A percentile compares a stretch with the other conserved stretches of the same genome.
Conservation (phyloP, 2,113 vertebrate species). For the Peromyscus californicus region DNA sequence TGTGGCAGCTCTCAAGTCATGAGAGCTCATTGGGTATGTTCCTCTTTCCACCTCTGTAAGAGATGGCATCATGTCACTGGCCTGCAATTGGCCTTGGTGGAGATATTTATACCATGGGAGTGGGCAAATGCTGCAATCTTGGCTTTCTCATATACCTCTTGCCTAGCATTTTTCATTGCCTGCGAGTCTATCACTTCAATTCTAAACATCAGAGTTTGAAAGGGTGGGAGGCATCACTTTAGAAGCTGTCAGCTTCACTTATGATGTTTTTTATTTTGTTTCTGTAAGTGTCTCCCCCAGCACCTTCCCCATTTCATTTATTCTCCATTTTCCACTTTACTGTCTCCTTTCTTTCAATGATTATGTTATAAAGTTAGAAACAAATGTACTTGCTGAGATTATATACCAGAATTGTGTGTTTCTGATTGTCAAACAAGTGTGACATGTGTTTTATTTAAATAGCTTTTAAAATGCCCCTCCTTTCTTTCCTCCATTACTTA, state of each 20-base stretch:
- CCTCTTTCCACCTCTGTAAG: neutral
- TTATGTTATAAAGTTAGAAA: conserved; percentile 24
- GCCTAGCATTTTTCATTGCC: neutral
- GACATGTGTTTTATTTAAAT: conserved; percentile 30
- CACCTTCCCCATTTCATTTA: neutral
- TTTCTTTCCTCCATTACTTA: neutral
- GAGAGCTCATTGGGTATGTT: neutral
- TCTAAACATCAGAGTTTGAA: neutral
- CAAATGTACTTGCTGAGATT: neutral
- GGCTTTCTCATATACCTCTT: neutral
- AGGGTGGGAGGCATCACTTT: neutral
- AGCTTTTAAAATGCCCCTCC: neutral
- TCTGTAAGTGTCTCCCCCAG: neutral
- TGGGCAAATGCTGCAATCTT: neutral
- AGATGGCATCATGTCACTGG: neutral
- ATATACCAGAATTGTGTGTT: neutral
- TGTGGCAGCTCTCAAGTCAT: neutral
- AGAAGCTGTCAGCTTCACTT: neutral
- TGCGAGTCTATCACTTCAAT: neutral
- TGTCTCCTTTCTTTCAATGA: neutral
- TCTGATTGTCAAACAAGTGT: conserved; percentile 34
- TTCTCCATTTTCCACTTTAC: neutral
- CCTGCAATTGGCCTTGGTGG: neutral
- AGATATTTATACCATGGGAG: neutral
- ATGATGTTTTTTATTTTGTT: neutral